Evolutionary conservation across 1,140 invertebrate species (phyloP).

Genomic region (Stegodyphus dumicola): DNA sequence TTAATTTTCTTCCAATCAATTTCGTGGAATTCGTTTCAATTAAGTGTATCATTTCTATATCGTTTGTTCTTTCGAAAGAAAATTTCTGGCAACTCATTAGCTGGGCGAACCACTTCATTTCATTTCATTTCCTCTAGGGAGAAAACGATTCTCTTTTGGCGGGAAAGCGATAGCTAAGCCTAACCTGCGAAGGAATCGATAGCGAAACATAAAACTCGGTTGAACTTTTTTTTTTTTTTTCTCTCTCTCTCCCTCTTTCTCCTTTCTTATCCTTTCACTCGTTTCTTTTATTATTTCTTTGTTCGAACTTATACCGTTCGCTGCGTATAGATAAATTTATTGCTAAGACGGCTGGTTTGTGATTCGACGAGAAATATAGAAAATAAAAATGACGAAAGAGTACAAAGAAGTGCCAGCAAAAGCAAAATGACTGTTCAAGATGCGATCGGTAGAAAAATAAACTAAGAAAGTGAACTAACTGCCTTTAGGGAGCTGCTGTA

Average conservation of each 20-base stretch:
- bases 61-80: conserved; percentile 32
- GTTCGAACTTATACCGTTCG: conserved; percentile 10
- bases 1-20: conserved; percentile 56
- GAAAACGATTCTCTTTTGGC: conserved; percentile 35
- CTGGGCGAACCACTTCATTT: conserved; percentile 48
- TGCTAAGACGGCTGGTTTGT: conserved; percentile 45
- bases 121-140: conserved; percentile 47
- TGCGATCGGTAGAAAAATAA: conserved; percentile 8
- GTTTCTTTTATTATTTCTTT: conserved; percentile 24
- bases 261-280: conserved; percentile 8
- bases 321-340: conserved; percentile 52
- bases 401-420: background rate
- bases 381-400: conserved; percentile 10
- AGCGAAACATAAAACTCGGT: conserved; percentile 40
- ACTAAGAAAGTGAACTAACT: no score
- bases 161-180: conserved; percentile 50
- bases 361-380: conserved; percentile 15
- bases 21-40: conserved; percentile 45
- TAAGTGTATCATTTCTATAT: conserved; percentile 55
- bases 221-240: conserved; percentile 17
- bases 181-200: conserved; percentile 44
- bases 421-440: background rate
- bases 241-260: background rate
- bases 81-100: conserved; percentile 58
- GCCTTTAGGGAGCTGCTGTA: no score